Conservation (phyloP, 2,888 invertebrate genomes). For the Stenchaetothrips biformis region DNA sequence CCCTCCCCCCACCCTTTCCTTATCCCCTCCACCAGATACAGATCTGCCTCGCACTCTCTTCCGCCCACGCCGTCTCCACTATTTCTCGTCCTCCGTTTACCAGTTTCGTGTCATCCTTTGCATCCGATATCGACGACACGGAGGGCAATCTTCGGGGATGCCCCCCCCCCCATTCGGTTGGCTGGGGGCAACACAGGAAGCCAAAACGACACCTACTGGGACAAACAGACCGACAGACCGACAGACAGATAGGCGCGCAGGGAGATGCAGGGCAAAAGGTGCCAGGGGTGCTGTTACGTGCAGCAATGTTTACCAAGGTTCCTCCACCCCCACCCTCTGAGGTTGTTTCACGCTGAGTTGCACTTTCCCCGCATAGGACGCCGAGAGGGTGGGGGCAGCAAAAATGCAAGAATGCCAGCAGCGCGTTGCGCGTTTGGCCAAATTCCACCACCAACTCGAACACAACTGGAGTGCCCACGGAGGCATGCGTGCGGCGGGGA, state of each 20-base stretch:
- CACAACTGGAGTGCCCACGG: no score
- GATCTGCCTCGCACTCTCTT: background rate
- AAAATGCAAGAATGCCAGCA: no score
- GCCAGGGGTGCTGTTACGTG: constrained; percentile 1
- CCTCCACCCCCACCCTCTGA: background rate
- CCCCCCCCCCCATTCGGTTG: background rate
- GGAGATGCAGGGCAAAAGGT: background rate
- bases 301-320: background rate
- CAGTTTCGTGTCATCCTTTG: constrained; percentile 22
- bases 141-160: background rate
- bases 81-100: background rate
- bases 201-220: background rate
- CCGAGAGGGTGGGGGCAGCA: no score
- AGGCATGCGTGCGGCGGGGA: no score
- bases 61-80: background rate
- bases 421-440: no score
- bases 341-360: background rate
- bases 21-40: background rate
- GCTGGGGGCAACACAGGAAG: background rate
- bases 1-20: background rate
- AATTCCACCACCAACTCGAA: no score
- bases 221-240: background rate
- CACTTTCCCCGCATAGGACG: background rate
- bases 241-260: background rate
- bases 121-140: constrained; percentile 12